A percentile compares a stretch with the other conserved stretches of the same genome.
Evolutionary conservation across 2,797 vertebrate genomes (phyloP).

Genomic region (Enteromius treurensis): DNA sequence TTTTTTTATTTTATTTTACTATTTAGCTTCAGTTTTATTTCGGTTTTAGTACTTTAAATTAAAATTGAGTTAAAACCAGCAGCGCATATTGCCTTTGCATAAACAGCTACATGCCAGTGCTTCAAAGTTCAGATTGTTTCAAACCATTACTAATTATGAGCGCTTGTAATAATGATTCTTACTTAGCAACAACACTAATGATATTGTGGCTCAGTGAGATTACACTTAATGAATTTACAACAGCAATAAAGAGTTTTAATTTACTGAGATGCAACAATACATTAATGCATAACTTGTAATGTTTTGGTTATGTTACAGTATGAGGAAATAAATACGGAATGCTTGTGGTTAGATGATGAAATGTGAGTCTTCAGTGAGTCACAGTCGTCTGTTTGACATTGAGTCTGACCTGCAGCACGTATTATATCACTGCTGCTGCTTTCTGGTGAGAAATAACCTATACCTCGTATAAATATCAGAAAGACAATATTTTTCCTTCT

Average conservation of each 20-base stretch:
- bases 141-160: background rate
- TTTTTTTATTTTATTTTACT: background rate
- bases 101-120: background rate
- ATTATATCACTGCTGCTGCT: conserved; percentile 6
- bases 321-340: background rate
- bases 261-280: background rate
- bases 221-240: conserved; percentile 4
- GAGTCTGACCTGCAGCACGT: conserved; percentile 2
- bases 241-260: background rate
- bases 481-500: conserved; percentile 16
- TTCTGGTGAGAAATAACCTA: background rate
- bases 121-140: background rate
- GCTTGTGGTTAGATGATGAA: background rate
- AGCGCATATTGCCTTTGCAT: background rate
- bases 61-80: background rate
- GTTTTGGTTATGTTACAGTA: background rate
- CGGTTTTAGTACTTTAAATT: background rate
- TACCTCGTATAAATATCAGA: background rate
- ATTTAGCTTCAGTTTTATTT: background rate
- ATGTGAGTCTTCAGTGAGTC: background rate
- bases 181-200: background rate
- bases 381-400: background rate
- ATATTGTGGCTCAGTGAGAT: background rate
- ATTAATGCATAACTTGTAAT: background rate
- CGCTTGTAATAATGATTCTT: background rate